phyloP scores from a whole-genome alignment of 2,888 invertebrate genomes.

The Slavum lentiscoides region DNA sequence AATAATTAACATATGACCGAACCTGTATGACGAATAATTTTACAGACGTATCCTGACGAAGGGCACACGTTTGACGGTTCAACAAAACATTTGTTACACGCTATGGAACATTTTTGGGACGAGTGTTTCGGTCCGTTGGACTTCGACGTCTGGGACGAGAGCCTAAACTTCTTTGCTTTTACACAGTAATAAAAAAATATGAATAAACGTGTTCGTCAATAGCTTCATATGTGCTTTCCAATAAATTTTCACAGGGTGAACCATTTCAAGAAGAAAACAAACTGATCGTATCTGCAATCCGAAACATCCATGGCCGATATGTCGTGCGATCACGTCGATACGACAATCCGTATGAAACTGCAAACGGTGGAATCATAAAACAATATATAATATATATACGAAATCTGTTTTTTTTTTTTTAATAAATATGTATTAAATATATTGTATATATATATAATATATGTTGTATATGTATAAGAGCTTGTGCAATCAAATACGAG shows the following conservation, averaged over 20 bases:
- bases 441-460: no score
- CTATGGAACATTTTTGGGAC: slow-evolving; percentile 84
- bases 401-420: no score
- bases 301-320: not conserved
- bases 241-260: slow-evolving; percentile 23
- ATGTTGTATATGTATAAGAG: no score
- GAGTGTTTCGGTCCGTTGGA: slow-evolving; percentile 78
- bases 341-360: not conserved
- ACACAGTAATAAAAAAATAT: slow-evolving; percentile 54
- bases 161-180: slow-evolving; percentile 64
- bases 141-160: slow-evolving; percentile 72
- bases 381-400: no score
- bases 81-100: slow-evolving; percentile 76
- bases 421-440: no score
- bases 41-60: slow-evolving; percentile 85
- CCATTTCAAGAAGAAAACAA: not conserved
- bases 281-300: not conserved
- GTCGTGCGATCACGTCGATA: not conserved
- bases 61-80: slow-evolving; percentile 76
- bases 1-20: no score
- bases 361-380: no score
- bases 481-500: no score
- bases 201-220: not conserved
- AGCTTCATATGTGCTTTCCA: slow-evolving; percentile 9
- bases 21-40: slow-evolving; percentile 38